Evolutionary conservation across 2,888 invertebrate genomes (phyloP).

Genomic region (Esperia sulphurella): DNA sequence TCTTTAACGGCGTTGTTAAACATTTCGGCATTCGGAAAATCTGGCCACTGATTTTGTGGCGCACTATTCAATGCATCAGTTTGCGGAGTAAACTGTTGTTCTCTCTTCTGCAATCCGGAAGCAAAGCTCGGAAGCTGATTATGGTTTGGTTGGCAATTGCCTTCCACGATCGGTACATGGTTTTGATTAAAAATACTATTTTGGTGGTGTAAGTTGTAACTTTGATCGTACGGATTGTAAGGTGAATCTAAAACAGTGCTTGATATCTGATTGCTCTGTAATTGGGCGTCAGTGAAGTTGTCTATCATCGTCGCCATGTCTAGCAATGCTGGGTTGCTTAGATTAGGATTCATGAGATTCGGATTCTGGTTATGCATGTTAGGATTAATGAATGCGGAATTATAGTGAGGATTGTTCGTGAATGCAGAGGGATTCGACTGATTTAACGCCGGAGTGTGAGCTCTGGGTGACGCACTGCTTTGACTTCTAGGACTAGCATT

Average conservation of each 20-base stretch:
- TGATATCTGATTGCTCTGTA: constrained; percentile 92
- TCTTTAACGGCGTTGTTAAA: constrained; percentile 82
- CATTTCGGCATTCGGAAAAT: constrained; percentile 63
- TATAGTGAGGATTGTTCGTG: constrained; percentile 58
- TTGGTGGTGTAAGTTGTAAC: constrained; percentile 83
- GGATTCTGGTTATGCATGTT: constrained; percentile 62
- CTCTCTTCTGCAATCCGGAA: constrained; percentile 62
- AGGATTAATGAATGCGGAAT: constrained; percentile 70
- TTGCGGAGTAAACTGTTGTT: constrained; percentile 41
- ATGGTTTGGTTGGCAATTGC: constrained; percentile 54
- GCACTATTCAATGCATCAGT: constrained; percentile 32
- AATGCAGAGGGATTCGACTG: constrained; percentile 60
- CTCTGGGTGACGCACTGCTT: constrained; percentile 78
- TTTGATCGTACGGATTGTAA: constrained; percentile 81
- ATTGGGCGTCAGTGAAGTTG: constrained; percentile 86
- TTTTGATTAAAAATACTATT: constrained; percentile 80
- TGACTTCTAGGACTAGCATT: constrained; percentile 71
- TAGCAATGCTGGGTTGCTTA: constrained; percentile 79
- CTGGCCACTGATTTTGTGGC: constrained; percentile 66
- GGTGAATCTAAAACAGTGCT: constrained; percentile 89
- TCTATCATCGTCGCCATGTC: constrained; percentile 89
- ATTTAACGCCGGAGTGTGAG: constrained; percentile 60
- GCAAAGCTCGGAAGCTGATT: constrained; percentile 69
- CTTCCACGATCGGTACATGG: constrained; percentile 74
- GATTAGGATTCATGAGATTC: constrained; percentile 68